Conservation (phyloP, 2,113 vertebrate genomes). For the Pristiophorus japonicus region DNA sequence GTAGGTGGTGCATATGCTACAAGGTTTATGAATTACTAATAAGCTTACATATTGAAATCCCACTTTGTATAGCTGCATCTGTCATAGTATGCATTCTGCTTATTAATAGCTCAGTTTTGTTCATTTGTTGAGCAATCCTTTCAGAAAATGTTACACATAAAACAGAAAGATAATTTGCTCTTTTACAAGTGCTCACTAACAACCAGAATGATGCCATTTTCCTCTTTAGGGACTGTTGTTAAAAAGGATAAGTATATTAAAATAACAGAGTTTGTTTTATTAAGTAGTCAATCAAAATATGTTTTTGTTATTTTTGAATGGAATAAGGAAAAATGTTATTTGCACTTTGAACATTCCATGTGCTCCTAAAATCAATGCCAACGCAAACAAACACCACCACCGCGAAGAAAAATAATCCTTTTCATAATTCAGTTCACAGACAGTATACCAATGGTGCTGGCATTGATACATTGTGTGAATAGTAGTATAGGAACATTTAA, state of each 20-base stretch:
- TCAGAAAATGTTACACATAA: neutral
- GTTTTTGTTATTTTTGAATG: slow-evolving; percentile 29
- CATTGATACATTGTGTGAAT: neutral
- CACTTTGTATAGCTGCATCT: neutral
- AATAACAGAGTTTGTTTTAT: slow-evolving; percentile 13
- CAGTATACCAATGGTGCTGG: neutral
- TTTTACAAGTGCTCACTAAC: neutral
- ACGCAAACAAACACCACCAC: neutral
- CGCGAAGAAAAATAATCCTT: neutral
- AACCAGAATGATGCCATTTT: neutral
- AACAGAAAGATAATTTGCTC: neutral
- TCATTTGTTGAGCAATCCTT: neutral
- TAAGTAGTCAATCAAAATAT: slow-evolving; percentile 8
- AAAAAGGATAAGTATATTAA: neutral
- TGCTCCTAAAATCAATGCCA: neutral
- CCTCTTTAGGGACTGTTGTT: neutral
- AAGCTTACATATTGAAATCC: neutral
- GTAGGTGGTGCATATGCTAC: neutral
- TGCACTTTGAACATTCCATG: neutral
- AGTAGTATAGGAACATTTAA: neutral
- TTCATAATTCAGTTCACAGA: neutral
- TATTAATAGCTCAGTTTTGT: neutral
- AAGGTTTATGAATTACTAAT: neutral
- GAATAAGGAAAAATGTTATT: slow-evolving; percentile 1
- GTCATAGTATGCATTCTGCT: neutral